Conservation (phyloP, 2,797 vertebrate genomes). For the Liparis tanakae region DNA sequence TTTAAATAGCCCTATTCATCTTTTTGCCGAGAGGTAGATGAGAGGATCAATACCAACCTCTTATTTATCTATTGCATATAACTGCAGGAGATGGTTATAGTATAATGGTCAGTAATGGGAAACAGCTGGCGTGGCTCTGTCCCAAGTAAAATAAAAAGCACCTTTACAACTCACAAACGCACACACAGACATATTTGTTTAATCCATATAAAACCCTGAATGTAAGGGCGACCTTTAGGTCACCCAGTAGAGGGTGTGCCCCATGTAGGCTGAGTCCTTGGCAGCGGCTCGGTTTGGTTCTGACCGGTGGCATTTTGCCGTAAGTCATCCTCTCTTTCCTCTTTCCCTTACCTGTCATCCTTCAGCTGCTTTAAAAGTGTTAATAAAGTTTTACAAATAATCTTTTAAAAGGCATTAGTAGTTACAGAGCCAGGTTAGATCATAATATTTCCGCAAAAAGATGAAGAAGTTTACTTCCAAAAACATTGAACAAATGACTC, state of each 20-base stretch:
- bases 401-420: not conserved
- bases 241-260: not conserved
- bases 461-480: not conserved
- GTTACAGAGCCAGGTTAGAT: not conserved
- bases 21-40: not conserved
- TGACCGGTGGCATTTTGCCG: not conserved
- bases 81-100: not conserved
- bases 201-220: not conserved
- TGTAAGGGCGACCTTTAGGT: not conserved
- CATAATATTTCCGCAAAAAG: not conserved
- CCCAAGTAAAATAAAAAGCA: not conserved
- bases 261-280: not conserved
- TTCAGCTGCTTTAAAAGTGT: not conserved
- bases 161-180: not conserved
- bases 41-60: not conserved
- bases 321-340: not conserved
- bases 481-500: not conserved
- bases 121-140: slow-evolving; percentile 5
- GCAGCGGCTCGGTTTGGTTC: not conserved
- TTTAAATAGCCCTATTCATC: not conserved
- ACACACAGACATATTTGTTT: not conserved
- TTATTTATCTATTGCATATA: not conserved
- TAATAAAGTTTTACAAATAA: not conserved
- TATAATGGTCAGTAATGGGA: not conserved
- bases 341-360: not conserved